Evolutionary conservation across 1,140 invertebrate species (phyloP), one percentile per base, ranked within the genome.

Genomic region (Zaprionus camerounensis): DNA sequence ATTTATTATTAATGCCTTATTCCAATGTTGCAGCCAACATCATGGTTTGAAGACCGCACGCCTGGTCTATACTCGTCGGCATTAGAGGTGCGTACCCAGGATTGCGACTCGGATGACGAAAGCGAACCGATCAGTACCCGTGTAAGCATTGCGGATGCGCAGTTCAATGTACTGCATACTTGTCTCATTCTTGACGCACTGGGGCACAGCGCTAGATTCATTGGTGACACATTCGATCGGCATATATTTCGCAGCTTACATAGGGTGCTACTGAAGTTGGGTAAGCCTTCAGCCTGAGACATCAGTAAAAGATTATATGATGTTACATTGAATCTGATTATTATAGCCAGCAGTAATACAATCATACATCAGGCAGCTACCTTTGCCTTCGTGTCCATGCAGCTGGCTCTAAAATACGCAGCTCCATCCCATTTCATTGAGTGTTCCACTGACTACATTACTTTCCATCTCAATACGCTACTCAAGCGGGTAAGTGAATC

Each of bases 361-460:
- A 75, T 87, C 4, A 76, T 93, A 2, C 82, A 92, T 41, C 70
- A 87, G 41, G 84, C 90, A 31, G 90, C 86, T 7, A 78, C 63
- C 9, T 92, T 86, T 63, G 80, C 94, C 34, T 91, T 95, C 4
- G 79, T 93, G n/a, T 91, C 91, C 24, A 93, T 95, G 65, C 93
- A 94, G 26, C 71, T 93, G 58, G 91, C 94, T 0, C 86, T 93
- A 26, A 91, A 92, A 12, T 91, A 92, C 44, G 67, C 86, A 15
- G 85, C 92, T 15, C 90, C 94, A 0, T 85, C 92, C 6, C 90
- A 93, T 44, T 91, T 95, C 2, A 80, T 95, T 41, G 86, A 92
- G 69, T 78, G 79, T 2, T 94, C 95, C 67, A 92, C 94, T 1
- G 94, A 95, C 80, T 95, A 95, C 56, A 91, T 95, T 28, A 93